phyloP scores from a whole-genome alignment of 2,888 invertebrate species.

The Caenorhabditis angaria region DNA sequence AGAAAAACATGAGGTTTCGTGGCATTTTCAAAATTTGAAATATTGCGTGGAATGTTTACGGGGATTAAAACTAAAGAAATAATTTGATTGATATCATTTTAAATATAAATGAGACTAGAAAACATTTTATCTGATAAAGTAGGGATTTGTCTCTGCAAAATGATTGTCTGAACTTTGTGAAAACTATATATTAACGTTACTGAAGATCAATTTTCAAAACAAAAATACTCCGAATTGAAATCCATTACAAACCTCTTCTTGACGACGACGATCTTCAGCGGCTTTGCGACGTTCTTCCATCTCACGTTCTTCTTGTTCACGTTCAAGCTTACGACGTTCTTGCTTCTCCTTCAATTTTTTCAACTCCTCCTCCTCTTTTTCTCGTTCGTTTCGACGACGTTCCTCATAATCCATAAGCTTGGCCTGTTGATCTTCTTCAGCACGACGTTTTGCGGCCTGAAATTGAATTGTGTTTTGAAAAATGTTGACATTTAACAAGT shows the following conservation, averaged over 20 bases:
- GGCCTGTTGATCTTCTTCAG: slow-evolving; percentile 70
- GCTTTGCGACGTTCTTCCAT: slow-evolving; percentile 61
- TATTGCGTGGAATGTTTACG: too few species aligned
- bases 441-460: slow-evolving; percentile 67
- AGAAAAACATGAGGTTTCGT: too few species aligned
- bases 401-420: slow-evolving; percentile 72
- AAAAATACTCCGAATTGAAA: too few species aligned
- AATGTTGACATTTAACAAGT: neutral
- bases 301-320: slow-evolving; percentile 68
- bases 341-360: slow-evolving; percentile 87
- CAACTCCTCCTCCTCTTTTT: slow-evolving; percentile 72
- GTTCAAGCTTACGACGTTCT: slow-evolving; percentile 67
- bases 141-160: too few species aligned
- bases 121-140: too few species aligned
- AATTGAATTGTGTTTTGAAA: neutral
- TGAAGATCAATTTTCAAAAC: too few species aligned
- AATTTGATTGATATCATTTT: too few species aligned
- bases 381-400: slow-evolving; percentile 67
- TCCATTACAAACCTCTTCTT: slow-evolving; percentile 61
- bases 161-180: too few species aligned
- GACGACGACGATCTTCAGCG: slow-evolving; percentile 67
- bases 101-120: too few species aligned
- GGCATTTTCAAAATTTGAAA: too few species aligned
- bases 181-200: too few species aligned
- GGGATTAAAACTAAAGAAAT: too few species aligned